Conservation (phyloP, 1,140 invertebrate genomes). For the Watersipora subatra region DNA sequence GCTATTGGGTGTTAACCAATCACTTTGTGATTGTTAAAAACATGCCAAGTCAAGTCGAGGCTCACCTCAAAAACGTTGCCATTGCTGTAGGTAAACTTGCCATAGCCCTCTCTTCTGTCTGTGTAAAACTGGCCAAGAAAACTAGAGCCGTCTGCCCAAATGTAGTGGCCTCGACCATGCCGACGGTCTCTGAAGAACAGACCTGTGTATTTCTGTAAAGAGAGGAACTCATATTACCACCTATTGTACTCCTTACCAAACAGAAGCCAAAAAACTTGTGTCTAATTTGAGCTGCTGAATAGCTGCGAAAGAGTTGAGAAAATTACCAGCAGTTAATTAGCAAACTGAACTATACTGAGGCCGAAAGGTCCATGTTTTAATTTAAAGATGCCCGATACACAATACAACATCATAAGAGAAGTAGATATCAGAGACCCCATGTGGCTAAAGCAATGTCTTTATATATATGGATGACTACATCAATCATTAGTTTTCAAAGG, state of each 20-base stretch:
- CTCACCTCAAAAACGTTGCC: slow-evolving; percentile 35
- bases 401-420: no score
- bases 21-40: slow-evolving; percentile 4
- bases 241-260: no score
- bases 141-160: slow-evolving; percentile 27
- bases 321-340: slow-evolving; percentile 2
- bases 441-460: no score
- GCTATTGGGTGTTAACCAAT: slow-evolving; percentile 2
- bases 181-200: slow-evolving; percentile 34
- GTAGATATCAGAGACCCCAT: no score
- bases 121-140: slow-evolving; percentile 35
- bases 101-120: slow-evolving; percentile 38
- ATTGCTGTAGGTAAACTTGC: slow-evolving; percentile 28
- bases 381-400: no score
- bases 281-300: no score
- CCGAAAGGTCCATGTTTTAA: no score
- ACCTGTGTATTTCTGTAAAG: slow-evolving; percentile 32
- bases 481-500: no score
- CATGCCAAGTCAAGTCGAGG: background rate
- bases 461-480: no score
- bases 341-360: background rate
- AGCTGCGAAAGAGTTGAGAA: no score
- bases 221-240: no score
- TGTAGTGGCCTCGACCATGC: slow-evolving; percentile 33
- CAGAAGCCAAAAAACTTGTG: no score